Evolutionary conservation across 2,797 vertebrate genomes (phyloP), one percentile per base, ranked within the genome.

Genomic region (Botia kubotai): DNA sequence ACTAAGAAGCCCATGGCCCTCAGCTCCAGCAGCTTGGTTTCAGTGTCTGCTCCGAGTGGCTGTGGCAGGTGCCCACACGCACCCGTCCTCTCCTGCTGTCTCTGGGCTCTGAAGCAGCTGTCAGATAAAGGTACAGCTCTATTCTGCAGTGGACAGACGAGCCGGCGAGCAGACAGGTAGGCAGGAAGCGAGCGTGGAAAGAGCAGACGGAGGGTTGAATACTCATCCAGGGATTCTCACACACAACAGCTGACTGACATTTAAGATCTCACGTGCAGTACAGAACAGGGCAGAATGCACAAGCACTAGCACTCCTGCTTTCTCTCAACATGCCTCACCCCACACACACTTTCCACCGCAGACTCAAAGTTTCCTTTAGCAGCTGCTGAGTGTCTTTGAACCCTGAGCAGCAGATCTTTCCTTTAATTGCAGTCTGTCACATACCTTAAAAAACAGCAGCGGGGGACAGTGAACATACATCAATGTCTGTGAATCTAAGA

Each of bases 161-260:
- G 73, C 17, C 14, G 26, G 66, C 33, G 53, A 78, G 72, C 21
- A 68, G 77, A 80, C 68, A 84, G 66, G 72, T 57, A 73, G n/a
- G 46, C 69, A 77, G 79, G 60, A 71, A 79, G 60, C 4, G 60
- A 67, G 39, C 1, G 52, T 74, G 72, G 63, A 89, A 87, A 88
- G 87, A 85, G 84, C 83, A 88, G 74, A 48, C 58, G 1, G 77
- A 75, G 73, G 14, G 13, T 55, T 84, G 88, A 86, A 88, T 85
- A 84, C 86, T 81, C 79, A 88, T 85, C 46, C 29, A 60, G 60
- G 80, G 83, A 84, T 87, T 84, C 83, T 77, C 79, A 62, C 68
- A 57, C 72, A 63, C 29, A 39, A 70, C 83, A 87, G 87, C 84
- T 78, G 73, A 65, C 75, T 86, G 86, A 65, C 79, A 86, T 87